Evolutionary conservation across 2,797 vertebrate genomes (phyloP).

Genomic region (Amblyraja radiata): DNA sequence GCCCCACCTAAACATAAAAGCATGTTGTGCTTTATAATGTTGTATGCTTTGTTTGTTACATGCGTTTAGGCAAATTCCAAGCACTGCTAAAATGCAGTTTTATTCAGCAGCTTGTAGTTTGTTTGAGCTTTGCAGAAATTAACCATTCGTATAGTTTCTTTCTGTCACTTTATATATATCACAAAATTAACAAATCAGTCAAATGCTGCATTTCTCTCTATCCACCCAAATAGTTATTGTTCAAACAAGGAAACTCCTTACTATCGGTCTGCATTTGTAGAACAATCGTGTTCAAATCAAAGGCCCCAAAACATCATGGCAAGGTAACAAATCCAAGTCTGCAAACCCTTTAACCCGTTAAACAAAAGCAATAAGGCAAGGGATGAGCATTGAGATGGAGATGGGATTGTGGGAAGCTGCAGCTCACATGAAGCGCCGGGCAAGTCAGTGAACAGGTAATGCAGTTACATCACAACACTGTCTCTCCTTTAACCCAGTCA

Average conservation of each 20-base stretch:
- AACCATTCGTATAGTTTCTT: neutral
- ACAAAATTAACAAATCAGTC: neutral
- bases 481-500: neutral
- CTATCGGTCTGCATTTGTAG: neutral
- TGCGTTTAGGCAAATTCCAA: neutral
- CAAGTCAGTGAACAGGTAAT: neutral
- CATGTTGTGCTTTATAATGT: neutral
- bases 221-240: neutral
- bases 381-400: neutral
- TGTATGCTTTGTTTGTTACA: neutral
- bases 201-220: neutral
- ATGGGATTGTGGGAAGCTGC: neutral
- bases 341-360: neutral
- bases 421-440: neutral
- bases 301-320: neutral
- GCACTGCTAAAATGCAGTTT: neutral
- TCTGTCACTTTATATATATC: neutral
- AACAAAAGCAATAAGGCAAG: slow-evolving; percentile 1
- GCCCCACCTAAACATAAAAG: neutral
- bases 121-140: neutral
- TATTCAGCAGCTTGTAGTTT: neutral
- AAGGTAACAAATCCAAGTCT: neutral
- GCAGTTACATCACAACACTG: neutral
- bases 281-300: neutral
- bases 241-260: neutral